Conservation (phyloP, 1,140 invertebrate genomes). For the Probaryconus sp. region DNA sequence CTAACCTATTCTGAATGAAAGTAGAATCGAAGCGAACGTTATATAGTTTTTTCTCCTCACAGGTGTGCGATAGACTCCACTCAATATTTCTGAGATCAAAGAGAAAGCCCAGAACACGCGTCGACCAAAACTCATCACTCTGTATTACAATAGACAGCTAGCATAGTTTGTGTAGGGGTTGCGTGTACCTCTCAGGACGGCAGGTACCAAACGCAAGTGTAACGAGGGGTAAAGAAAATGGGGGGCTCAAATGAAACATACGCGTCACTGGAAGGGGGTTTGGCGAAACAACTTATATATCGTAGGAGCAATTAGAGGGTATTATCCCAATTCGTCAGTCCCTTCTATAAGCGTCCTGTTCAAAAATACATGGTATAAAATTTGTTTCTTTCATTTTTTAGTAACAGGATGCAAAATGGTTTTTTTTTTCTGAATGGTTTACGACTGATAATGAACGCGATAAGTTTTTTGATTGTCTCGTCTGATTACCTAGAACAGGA, state of each 20-base stretch:
- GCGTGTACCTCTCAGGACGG: conserved; percentile 70
- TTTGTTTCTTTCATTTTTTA: conserved; percentile 18
- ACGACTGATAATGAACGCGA: too few species aligned
- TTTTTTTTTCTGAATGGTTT: too few species aligned
- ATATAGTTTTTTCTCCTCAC: conserved; percentile 58
- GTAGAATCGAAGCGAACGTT: conserved; percentile 25
- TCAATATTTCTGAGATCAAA: conserved; percentile 72
- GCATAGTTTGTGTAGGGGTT: conserved; percentile 30
- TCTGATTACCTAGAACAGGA: too few species aligned
- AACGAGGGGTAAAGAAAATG: conserved; percentile 65
- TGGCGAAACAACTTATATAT: conserved; percentile 63
- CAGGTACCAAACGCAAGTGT: conserved; percentile 75
- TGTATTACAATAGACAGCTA: conserved; percentile 51
- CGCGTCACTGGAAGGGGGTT: conserved; percentile 68
- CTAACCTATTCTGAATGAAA: conserved; percentile 65
- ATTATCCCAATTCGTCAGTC: conserved; percentile 65
- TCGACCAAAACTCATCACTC: conserved; percentile 62
- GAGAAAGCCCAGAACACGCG: conserved; percentile 55
- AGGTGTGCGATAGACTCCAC: conserved; percentile 65
- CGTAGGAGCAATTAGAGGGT: conserved; percentile 72
- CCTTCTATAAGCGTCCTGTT: conserved; percentile 18
- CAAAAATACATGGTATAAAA: conserved; percentile 7
- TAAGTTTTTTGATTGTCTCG: too few species aligned
- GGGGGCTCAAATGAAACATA: conserved; percentile 65
- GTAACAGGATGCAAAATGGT: too few species aligned